A percentile compares a stretch with the other conserved stretches of the same genome.
phyloP scores from a whole-genome alignment of 2,888 invertebrate genomes.

The Thecocarcelia acutangulata region DNA sequence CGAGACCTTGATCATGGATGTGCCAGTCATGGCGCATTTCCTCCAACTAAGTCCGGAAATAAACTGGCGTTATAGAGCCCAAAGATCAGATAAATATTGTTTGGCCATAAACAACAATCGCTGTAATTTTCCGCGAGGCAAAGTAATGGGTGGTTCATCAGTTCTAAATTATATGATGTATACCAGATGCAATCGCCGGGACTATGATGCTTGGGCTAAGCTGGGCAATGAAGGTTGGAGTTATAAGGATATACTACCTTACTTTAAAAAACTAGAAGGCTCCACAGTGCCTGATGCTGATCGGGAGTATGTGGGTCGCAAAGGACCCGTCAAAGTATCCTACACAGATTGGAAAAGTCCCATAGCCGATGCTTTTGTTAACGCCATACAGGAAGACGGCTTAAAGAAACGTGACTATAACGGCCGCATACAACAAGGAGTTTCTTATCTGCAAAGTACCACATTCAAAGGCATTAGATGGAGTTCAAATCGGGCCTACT shows the following conservation, averaged over 20 bases:
- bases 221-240: conserved; percentile 89
- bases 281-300: conserved; percentile 83
- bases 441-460: conserved; percentile 85
- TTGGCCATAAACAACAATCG: conserved; percentile 87
- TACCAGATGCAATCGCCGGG: conserved; percentile 86
- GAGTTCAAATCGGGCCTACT: conserved; percentile 84
- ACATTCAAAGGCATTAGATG: conserved; percentile 83
- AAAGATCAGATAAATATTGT: conserved; percentile 87
- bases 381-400: conserved; percentile 85
- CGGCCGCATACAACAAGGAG: conserved; percentile 83
- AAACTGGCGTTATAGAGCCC: conserved; percentile 91
- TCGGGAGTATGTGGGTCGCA: conserved; percentile 81
- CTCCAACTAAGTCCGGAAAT: conserved; percentile 85
- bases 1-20: conserved; percentile 87
- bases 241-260: conserved; percentile 86
- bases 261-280: conserved; percentile 89
- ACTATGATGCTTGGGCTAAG: conserved; percentile 89
- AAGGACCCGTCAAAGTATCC: conserved; percentile 83
- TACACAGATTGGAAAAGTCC: conserved; percentile 83
- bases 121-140: conserved; percentile 91
- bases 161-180: conserved; percentile 91
- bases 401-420: conserved; percentile 86
- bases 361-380: conserved; percentile 85
- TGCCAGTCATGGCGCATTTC: conserved; percentile 87
- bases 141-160: conserved; percentile 91